These are phyloP conservation scores for Cebidichthys violaceus DNA, from an alignment of 2,113 vertebrate genomes.

Conservation along the genomic window DNA sequence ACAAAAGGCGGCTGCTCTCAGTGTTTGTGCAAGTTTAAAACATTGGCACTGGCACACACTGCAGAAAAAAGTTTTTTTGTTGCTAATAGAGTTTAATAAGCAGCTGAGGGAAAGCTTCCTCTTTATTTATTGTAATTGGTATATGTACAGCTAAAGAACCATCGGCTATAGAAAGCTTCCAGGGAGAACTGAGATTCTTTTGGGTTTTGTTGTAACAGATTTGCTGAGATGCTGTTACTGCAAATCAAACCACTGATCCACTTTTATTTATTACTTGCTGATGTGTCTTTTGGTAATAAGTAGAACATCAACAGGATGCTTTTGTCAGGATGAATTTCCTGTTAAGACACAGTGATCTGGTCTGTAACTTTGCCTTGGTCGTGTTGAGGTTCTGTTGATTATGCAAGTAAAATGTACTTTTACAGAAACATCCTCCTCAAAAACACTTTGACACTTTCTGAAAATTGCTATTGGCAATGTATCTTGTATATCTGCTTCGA, in stretches of 20 bases:
- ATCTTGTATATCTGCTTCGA: background rate
- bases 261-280: constrained; percentile 14
- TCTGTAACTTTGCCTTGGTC: background rate
- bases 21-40: background rate
- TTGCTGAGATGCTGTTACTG: background rate
- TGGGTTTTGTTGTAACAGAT: background rate
- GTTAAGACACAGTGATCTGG: constrained; percentile 20
- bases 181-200: constrained; percentile 1
- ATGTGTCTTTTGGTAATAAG: background rate
- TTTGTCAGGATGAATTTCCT: constrained; percentile 12
- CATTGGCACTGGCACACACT: background rate
- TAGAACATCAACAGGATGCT: constrained; percentile 36
- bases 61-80: background rate
- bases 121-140: background rate
- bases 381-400: background rate
- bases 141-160: background rate
- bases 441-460: background rate
- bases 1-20: background rate
- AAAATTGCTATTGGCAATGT: background rate
- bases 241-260: background rate
- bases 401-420: background rate
- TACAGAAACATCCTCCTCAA: background rate
- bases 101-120: background rate
- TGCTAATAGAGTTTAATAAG: background rate
- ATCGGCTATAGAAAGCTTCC: background rate